Evolutionary conservation across 2,797 vertebrate genomes (phyloP).

Genomic region (Xenentodon cancila): DNA sequence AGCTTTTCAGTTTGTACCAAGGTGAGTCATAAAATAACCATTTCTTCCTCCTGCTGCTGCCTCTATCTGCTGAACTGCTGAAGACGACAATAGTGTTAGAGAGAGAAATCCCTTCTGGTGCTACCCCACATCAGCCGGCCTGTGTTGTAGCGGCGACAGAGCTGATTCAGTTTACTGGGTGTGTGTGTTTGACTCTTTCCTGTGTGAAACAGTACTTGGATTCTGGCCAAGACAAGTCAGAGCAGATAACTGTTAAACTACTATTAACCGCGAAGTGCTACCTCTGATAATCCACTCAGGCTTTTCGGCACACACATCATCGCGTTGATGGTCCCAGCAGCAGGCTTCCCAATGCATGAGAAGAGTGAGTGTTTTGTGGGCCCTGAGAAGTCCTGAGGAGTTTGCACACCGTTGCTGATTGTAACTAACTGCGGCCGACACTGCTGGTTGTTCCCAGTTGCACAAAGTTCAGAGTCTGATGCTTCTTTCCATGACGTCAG

Average conservation of each 20-base stretch:
- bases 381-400: too few species aligned
- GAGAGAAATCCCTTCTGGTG: not conserved
- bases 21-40: slow-evolving; percentile 12
- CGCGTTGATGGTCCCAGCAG: not conserved
- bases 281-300: not conserved
- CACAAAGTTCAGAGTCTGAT: slow-evolving; percentile 64
- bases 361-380: slow-evolving; percentile 9
- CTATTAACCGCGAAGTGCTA: not conserved
- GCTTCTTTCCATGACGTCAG: slow-evolving; percentile 83
- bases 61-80: too few species aligned
- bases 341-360: not conserved
- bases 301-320: not conserved
- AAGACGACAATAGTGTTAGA: not conserved
- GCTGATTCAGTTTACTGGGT: not conserved
- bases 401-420: not conserved
- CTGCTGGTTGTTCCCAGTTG: slow-evolving; percentile 58
- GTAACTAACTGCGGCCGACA: slow-evolving; percentile 36
- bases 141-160: not conserved
- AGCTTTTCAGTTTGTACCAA: not conserved
- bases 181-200: slow-evolving; percentile 16
- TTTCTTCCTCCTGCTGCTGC: not conserved
- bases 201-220: slow-evolving; percentile 25
- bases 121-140: slow-evolving; percentile 3
- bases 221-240: slow-evolving; percentile 4
- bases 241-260: not conserved